A percentile compares a stretch with the other conserved stretches of the same genome.
These are phyloP conservation scores for Spheniscus mendiculus DNA, from an alignment of 2,113 vertebrate genomes.

Conservation along the genomic window DNA sequence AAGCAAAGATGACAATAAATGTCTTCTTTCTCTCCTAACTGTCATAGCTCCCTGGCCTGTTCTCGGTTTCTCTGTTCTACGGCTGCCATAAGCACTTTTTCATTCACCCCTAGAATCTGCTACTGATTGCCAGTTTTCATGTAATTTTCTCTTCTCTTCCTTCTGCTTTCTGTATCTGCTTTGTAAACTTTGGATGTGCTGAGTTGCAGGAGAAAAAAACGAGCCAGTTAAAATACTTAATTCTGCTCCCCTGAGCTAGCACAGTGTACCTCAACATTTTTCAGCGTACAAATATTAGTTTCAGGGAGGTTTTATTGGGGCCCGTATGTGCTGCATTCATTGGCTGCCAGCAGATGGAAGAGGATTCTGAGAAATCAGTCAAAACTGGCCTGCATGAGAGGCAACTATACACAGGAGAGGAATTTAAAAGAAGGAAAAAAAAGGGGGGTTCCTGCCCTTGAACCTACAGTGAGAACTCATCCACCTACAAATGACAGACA, in stretches of 20 bases:
- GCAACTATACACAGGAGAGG: neutral
- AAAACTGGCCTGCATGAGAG: neutral
- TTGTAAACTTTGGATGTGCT: neutral
- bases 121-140: neutral
- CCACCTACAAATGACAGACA: neutral
- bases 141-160: neutral
- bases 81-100: neutral
- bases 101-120: neutral
- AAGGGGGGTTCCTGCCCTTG: neutral
- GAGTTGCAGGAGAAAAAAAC: neutral
- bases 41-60: neutral
- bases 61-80: neutral
- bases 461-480: neutral
- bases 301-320: neutral
- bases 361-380: neutral
- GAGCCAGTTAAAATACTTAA: neutral
- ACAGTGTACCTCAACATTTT: neutral
- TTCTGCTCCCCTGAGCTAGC: neutral
- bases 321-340: neutral
- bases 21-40: neutral
- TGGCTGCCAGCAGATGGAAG: neutral
- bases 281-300: neutral
- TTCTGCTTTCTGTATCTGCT: neutral
- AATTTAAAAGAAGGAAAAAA: neutral
- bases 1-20: neutral